Conservation (phyloP, 2,113 vertebrate species). For the Orientallactaga bullata region DNA sequence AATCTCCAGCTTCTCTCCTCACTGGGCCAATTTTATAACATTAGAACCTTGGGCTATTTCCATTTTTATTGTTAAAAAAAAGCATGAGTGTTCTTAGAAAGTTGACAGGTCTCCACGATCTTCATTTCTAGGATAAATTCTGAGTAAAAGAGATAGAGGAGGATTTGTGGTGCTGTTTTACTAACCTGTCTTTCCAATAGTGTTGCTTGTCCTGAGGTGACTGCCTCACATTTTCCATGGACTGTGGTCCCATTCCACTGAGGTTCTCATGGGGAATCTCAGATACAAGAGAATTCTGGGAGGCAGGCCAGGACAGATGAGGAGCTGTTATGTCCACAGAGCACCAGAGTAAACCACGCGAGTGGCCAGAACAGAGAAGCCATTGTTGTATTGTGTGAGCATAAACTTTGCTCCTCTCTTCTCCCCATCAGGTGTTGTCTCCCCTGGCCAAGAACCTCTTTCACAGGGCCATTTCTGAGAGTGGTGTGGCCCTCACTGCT, state of each 20-base stretch:
- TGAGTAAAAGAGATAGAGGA: background rate
- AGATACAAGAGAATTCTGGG: too few relatives aligned
- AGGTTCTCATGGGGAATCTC: too few relatives aligned
- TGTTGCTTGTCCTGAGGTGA: too few relatives aligned
- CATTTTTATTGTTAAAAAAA: background rate
- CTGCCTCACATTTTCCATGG: background rate
- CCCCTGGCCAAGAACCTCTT: slow-evolving; percentile 89
- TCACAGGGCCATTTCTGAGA: slow-evolving; percentile 90
- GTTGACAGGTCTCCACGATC: background rate
- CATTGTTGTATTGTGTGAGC: background rate
- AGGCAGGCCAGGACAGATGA: background rate
- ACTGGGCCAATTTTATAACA: background rate
- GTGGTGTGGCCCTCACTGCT: slow-evolving; percentile 77
- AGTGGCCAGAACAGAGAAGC: background rate
- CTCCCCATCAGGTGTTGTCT: slow-evolving; percentile 85
- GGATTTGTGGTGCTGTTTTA: background rate
- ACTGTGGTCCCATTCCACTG: background rate
- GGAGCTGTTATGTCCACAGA: background rate
- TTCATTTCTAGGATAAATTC: background rate
- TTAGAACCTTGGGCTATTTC: background rate
- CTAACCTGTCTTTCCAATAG: background rate
- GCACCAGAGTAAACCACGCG: background rate
- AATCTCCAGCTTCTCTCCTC: background rate
- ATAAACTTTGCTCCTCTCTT: background rate
- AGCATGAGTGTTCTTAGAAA: background rate